Evolutionary conservation across 2,888 invertebrate genomes (phyloP).

Genomic region (Rotaria socialis): DNA sequence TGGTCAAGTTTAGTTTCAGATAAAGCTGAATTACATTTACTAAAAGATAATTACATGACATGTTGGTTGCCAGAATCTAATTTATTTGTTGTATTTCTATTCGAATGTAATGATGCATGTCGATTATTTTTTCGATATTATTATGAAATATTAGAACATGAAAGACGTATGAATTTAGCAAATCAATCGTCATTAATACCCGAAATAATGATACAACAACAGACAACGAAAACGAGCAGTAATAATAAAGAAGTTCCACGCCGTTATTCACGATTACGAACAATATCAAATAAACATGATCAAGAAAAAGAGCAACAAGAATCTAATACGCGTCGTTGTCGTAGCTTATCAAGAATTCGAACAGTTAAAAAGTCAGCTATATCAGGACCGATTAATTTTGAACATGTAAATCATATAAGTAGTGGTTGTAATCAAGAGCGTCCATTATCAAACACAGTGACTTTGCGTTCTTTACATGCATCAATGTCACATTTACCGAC

Average conservation of each 20-base stretch:
- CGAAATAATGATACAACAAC: background rate
- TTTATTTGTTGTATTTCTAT: background rate
- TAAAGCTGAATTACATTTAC: conserved; percentile 8
- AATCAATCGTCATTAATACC: background rate
- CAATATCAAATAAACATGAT: background rate
- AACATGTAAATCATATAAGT: conserved; percentile 19
- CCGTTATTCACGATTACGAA: background rate
- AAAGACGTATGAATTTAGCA: background rate
- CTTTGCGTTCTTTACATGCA: conserved; percentile 11
- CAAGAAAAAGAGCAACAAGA: background rate
- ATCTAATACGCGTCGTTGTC: background rate
- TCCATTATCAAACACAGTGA: background rate
- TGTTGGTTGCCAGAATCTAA: conserved; percentile 9
- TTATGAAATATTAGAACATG: conserved; percentile 32
- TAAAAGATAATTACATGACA: background rate
- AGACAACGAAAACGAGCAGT: background rate
- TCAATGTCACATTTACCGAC: background rate
- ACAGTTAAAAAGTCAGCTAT: conserved; percentile 19
- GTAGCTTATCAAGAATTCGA: conserved; percentile 31
- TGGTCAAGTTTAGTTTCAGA: background rate
- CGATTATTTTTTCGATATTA: conserved; percentile 25
- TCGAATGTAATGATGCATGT: conserved; percentile 20
- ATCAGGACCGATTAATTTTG: conserved; percentile 10
- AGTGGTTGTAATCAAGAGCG: background rate
- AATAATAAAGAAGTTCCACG: background rate